Percentiles rank a stretch among this genome's conserved stretches.
These are phyloP conservation scores for Astur gentilis DNA, from an alignment of 2,113 vertebrate species.

Conservation along the genomic window DNA sequence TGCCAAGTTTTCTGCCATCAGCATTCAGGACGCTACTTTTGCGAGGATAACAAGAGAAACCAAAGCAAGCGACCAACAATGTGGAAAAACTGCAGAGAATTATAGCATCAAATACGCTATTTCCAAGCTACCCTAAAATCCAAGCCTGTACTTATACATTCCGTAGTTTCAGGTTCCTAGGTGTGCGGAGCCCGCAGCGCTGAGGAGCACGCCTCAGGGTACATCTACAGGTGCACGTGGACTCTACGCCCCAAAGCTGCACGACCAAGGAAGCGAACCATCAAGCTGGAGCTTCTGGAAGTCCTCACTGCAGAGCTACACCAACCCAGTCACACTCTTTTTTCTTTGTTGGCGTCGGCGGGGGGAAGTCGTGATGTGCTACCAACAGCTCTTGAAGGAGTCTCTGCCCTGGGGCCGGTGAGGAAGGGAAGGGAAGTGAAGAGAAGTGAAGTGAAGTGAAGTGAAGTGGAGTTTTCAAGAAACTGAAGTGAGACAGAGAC, in stretches of 20 bases:
- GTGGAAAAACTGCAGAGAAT: background rate
- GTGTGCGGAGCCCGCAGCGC: background rate
- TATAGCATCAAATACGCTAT: background rate
- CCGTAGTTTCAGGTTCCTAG: background rate
- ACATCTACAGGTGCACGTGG: background rate
- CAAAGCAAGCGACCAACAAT: background rate
- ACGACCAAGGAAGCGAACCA: background rate
- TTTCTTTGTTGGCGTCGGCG: accelerated
- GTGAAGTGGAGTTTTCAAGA: background rate
- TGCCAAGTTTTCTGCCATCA: background rate
- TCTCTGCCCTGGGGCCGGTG: background rate
- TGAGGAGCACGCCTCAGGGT: no score
- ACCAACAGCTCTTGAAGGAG: background rate
- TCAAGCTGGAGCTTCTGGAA: background rate
- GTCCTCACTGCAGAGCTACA: background rate
- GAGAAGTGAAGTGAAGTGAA: background rate
- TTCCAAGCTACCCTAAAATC: background rate
- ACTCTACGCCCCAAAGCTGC: background rate
- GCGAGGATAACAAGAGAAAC: background rate
- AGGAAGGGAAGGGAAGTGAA: background rate
- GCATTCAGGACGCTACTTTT: background rate
- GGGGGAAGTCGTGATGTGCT: background rate
- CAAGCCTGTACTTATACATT: background rate
- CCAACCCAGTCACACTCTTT: background rate
- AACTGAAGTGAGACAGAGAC: background rate